Evolutionary conservation across 2,888 invertebrate genomes (phyloP), one percentile per base, ranked within the genome.

Genomic region (Deroplatys truncata): DNA sequence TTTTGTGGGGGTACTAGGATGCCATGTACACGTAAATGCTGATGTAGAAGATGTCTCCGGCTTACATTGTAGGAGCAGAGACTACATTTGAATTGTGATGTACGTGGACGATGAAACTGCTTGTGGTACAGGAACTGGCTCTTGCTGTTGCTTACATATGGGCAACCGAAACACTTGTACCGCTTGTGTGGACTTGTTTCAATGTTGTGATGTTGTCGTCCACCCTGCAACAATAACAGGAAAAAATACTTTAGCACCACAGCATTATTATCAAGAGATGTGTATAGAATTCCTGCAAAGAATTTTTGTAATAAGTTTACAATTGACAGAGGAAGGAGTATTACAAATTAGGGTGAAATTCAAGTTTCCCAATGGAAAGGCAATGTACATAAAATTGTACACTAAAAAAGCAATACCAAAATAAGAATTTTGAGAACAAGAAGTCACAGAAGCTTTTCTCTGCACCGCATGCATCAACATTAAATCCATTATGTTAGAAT

Each of bases 61-160:
- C 96, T 97, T 15, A 97, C 97, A 92, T 97, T 97, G 92, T 97
- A 98, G 91, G 96, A 96, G 93, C 98, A 98, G 91, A 96, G 94
- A 31, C 95, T 95, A 92, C 98, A 98, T 93, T 97, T 97, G 93
- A 96, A 97, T n/a, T 96, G 96, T 0, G 96, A 96, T 85, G 96
- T 95, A 88, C 96, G 95, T 0, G 96, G 96, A 83, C 96, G 94
- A 92, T 98, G 98, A 92, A 98, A 97, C 92, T 98, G 97, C 92
- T 97, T 97, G 92, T 98, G 98, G 92, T 98, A 97, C 92, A 97
- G 95, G 93, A 96, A 97, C 93, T 98, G 98, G 43, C 97, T 97
- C 93, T 97, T 97, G 93, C 97, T 97, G 92, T 97, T 97, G 83
- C 97, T 97, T 91, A 97, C 96, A 92, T 97, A 98, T 0, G 98